These are phyloP conservation scores for Orchesella flavescens DNA, from an alignment of 2,888 invertebrate species.

Conservation along the genomic window DNA sequence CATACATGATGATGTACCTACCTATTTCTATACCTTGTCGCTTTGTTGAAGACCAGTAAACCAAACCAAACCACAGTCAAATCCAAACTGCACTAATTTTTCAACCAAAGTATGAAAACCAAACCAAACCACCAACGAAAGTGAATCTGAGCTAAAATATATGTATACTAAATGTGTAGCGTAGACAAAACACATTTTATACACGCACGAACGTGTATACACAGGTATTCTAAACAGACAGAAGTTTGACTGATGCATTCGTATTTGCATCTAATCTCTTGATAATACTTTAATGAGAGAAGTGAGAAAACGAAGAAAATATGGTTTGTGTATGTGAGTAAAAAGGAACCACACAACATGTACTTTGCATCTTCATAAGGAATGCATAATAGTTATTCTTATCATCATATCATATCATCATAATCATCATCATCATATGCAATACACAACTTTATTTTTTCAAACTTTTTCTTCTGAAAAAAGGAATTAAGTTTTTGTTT, in stretches of 20 bases:
- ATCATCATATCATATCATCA: no score
- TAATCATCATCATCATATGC: no score
- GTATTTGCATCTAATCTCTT: no score
- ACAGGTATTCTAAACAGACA: no score
- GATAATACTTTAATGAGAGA: background rate
- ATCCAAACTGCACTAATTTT: constrained; percentile 52
- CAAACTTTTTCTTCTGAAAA: constrained; percentile 33
- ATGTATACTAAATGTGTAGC: background rate
- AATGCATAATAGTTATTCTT: no score
- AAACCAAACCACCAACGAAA: constrained; percentile 61
- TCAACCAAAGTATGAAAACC: constrained; percentile 19
- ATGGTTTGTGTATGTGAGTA: background rate
- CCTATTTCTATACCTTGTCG: constrained; percentile 27
- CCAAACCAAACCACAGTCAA: constrained; percentile 14
- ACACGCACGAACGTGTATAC: background rate
- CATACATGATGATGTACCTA: background rate
- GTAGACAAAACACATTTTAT: constrained; percentile 4
- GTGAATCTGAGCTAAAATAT: constrained; percentile 54
- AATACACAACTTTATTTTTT: background rate
- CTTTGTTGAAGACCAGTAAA: constrained; percentile 14
- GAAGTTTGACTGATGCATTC: background rate
- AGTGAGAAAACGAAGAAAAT: background rate
- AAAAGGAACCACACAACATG: no score
- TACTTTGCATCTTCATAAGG: no score
- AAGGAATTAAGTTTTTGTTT: constrained; percentile 3